These are phyloP conservation scores for Epizoanthus fatuus DNA, from an alignment of 92 coral and sea anemone species.

Conservation along the genomic window DNA sequence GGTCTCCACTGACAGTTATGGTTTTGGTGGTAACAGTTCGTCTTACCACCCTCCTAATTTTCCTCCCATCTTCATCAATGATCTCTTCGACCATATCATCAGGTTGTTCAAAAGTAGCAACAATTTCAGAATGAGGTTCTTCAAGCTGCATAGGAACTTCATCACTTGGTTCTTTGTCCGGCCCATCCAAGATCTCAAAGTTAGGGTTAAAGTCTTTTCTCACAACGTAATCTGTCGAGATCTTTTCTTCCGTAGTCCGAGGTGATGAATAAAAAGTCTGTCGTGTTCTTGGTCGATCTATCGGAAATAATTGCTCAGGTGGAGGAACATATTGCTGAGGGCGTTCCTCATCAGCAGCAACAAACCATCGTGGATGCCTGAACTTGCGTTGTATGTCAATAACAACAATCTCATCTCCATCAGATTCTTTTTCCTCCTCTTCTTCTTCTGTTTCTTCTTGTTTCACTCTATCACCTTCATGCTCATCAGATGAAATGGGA, in stretches of 20 bases:
- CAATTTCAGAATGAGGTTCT: too few species aligned
- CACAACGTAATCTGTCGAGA: not conserved
- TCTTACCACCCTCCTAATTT: too few species aligned
- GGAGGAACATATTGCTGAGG: not conserved
- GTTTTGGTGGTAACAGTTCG: too few species aligned
- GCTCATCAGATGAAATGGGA: not conserved
- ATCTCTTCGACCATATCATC: too few species aligned
- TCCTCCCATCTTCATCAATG: too few species aligned
- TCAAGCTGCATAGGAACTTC: too few species aligned
- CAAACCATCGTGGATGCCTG: conserved; percentile 23
- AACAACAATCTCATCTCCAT: conserved; percentile 5
- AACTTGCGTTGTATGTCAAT: conserved; percentile 8
- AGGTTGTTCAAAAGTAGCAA: too few species aligned
- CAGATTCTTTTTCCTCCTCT: not conserved
- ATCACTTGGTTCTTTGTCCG: not conserved
- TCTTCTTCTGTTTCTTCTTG: not conserved
- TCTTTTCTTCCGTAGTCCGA: not conserved
- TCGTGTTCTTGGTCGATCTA: not conserved
- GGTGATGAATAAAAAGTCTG: not conserved
- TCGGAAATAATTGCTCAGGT: conserved; percentile 12
- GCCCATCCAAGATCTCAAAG: conserved; percentile 28
- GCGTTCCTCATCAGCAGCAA: not conserved
- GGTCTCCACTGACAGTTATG: too few species aligned
- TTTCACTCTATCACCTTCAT: not conserved
- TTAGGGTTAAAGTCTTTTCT: conserved; percentile 13